These are phyloP conservation scores for Syngnathus acus DNA, from an alignment of 2,797 vertebrate genomes.

Conservation along the genomic window DNA sequence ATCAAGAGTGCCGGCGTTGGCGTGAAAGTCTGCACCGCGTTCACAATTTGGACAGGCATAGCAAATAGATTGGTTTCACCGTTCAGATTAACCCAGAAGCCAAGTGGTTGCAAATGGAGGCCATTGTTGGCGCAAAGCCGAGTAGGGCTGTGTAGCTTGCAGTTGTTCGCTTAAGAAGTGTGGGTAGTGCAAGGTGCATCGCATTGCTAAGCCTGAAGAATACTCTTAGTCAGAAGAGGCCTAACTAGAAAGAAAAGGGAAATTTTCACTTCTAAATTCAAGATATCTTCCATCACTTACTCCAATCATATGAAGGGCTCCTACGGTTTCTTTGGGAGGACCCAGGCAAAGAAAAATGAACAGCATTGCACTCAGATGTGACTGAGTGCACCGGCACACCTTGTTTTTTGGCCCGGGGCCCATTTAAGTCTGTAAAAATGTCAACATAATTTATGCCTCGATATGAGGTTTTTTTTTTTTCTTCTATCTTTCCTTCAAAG, in stretches of 20 bases:
- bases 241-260: background rate
- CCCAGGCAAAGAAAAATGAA: constrained; percentile 56
- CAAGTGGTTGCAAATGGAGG: constrained; percentile 49
- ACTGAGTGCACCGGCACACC: constrained; percentile 55
- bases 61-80: constrained; percentile 69
- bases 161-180: constrained; percentile 33
- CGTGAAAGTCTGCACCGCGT: constrained; percentile 33
- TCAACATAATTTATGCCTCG: constrained; percentile 64
- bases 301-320: constrained; percentile 45
- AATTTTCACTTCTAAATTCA: background rate
- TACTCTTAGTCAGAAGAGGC: background rate
- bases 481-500: constrained; percentile 35
- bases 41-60: constrained; percentile 54
- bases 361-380: constrained; percentile 50
- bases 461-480: constrained; percentile 49
- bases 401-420: constrained; percentile 64
- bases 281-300: constrained; percentile 31
- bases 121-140: constrained; percentile 52
- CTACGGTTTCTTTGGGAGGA: constrained; percentile 48
- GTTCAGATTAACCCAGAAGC: constrained; percentile 57
- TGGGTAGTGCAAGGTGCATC: constrained; percentile 29
- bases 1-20: constrained; percentile 29
- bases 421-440: constrained; percentile 57
- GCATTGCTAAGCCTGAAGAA: background rate
- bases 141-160: constrained; percentile 28